These are phyloP conservation scores for Lycorma delicatula DNA, from an alignment of 1,140 invertebrate species.

Conservation along the genomic window DNA sequence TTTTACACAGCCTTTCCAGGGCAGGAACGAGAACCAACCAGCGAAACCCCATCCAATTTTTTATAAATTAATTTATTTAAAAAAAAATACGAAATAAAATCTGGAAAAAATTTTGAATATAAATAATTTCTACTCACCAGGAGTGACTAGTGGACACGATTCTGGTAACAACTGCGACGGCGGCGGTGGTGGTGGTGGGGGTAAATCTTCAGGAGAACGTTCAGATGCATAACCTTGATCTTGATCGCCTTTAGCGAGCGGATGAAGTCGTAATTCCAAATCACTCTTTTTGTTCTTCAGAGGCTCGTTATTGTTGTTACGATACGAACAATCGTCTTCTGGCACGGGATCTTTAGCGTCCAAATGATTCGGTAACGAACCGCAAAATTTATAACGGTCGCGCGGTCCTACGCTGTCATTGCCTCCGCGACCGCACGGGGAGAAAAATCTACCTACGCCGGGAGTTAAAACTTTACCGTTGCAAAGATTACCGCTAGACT, in stretches of 20 bases:
- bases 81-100: no score
- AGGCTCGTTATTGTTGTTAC: conserved; percentile 53
- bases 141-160: conserved; percentile 54
- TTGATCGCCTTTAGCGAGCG: conserved; percentile 6
- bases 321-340: conserved; percentile 44
- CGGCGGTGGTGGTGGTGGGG: conserved; percentile 51
- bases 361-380: conserved; percentile 61
- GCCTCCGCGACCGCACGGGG: conserved; percentile 19
- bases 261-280: conserved; percentile 20
- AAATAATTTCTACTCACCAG: conserved; percentile 45
- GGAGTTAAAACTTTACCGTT: conserved; percentile 37
- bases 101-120: no score
- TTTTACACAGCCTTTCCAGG: no score
- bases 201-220: conserved; percentile 64
- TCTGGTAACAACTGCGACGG: no score
- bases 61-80: no score
- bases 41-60: no score
- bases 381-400: conserved; percentile 46
- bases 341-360: conserved; percentile 50
- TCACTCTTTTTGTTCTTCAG: conserved; percentile 15
- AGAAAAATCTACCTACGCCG: conserved; percentile 25
- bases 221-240: conserved; percentile 70
- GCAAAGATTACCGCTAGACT: conserved; percentile 53
- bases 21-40: no score
- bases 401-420: conserved; percentile 5